Evolutionary conservation across 2,113 vertebrate genomes (phyloP).

Genomic region (Paraplagusia blochii): DNA sequence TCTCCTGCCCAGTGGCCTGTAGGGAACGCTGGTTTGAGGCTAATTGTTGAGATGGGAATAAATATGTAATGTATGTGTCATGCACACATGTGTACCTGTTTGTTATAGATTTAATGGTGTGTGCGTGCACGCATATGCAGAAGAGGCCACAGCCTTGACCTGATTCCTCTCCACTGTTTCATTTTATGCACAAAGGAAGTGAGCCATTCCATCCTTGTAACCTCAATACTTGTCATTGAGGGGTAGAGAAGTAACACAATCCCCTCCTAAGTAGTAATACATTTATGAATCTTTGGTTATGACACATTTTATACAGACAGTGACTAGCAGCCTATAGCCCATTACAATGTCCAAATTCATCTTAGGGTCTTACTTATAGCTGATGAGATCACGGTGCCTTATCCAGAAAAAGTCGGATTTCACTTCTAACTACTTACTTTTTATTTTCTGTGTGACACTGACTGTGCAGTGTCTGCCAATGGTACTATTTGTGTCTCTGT

Average conservation of each 20-base stretch:
- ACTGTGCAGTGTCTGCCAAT: constrained; percentile 16
- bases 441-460: constrained; percentile 23
- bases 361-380: too few relatives aligned
- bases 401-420: constrained; percentile 20
- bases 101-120: neutral
- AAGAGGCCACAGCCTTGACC: too few relatives aligned
- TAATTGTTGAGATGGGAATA: constrained; percentile 50
- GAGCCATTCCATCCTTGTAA: constrained; percentile 10
- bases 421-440: constrained; percentile 1
- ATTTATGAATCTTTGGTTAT: too few relatives aligned
- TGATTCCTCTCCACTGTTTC: too few relatives aligned
- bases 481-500: constrained; percentile 14
- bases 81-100: neutral
- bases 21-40: constrained; percentile 27
- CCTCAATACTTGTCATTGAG: constrained; percentile 32
- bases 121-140: constrained; percentile 8
- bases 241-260: constrained; percentile 45
- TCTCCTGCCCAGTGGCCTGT: constrained; percentile 28
- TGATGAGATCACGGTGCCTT: constrained; percentile 7
- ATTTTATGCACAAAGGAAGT: constrained; percentile 32
- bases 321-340: too few relatives aligned
- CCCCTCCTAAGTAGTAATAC: constrained; percentile 2
- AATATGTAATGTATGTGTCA: neutral
- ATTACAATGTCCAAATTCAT: too few relatives aligned
- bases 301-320: too few relatives aligned